Conservation (phyloP, 2,113 vertebrate species). For the Atrichornis clamosus region DNA sequence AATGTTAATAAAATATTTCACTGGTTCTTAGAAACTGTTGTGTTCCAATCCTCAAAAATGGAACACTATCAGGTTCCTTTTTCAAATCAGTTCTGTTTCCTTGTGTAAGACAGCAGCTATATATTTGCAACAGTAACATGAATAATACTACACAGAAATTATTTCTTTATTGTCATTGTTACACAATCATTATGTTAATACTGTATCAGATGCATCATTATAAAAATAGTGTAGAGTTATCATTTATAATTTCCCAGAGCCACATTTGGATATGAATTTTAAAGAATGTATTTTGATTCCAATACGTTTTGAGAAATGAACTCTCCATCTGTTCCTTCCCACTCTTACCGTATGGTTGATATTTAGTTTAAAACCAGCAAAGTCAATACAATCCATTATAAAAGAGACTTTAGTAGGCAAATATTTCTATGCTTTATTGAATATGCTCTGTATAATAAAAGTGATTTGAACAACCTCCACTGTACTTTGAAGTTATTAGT, state of each 20-base stretch:
- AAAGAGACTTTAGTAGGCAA: slow-evolving; percentile 31
- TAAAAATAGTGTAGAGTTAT: slow-evolving; percentile 34
- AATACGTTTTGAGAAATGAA: slow-evolving; percentile 49
- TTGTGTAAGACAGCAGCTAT: background rate
- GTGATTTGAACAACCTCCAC: background rate
- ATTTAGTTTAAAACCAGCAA: slow-evolving; percentile 47
- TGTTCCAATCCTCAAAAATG: background rate
- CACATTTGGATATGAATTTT: slow-evolving; percentile 53
- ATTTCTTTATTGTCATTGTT: background rate
- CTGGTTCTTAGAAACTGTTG: background rate
- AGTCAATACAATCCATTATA: slow-evolving; percentile 48
- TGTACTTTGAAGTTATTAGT: slow-evolving; percentile 2
- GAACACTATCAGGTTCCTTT: background rate
- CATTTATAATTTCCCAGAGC: slow-evolving; percentile 47
- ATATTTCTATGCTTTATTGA: slow-evolving; percentile 23
- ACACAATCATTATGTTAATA: slow-evolving; percentile 6
- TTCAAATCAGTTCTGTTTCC: background rate
- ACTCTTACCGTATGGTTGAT: slow-evolving; percentile 63
- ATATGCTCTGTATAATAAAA: slow-evolving; percentile 10
- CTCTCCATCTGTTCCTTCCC: slow-evolving; percentile 53
- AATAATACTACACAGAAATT: background rate
- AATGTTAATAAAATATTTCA: background rate
- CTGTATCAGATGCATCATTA: background rate
- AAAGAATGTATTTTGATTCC: slow-evolving; percentile 40
- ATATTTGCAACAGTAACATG: background rate